A percentile compares a stretch with the other conserved stretches of the same genome.
Conservation (phyloP, 2,113 vertebrate species). For the Rallus limicola region DNA sequence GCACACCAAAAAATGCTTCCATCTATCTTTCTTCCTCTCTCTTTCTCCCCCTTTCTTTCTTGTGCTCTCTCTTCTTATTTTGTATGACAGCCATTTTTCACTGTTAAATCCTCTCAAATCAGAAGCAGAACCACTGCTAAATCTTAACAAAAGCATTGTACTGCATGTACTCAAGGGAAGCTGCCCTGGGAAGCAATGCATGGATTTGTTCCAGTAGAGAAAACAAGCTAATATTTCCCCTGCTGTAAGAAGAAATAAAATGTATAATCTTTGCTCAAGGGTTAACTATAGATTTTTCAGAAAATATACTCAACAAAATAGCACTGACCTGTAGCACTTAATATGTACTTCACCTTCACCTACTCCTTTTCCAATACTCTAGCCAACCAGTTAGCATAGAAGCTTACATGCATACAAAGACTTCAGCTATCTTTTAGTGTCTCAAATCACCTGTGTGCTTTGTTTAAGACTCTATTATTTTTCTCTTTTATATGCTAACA, state of each 20-base stretch:
- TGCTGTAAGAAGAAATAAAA: neutral
- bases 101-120: neutral
- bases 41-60: neutral
- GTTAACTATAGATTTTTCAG: neutral
- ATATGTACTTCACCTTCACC: neutral
- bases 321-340: neutral
- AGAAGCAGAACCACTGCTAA: neutral
- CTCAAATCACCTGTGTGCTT: neutral
- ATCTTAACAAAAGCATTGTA: neutral
- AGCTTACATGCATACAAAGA: neutral
- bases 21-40: neutral
- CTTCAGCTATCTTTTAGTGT: neutral
- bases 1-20: neutral
- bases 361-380: neutral
- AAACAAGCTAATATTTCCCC: neutral
- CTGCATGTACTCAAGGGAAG: neutral
- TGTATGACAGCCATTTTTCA: neutral
- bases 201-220: conserved; percentile 38
- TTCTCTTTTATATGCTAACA: neutral
- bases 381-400: neutral
- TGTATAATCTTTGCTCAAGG: neutral
- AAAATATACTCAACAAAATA: neutral
- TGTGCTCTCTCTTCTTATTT: neutral
- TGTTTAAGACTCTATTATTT: neutral
- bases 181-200: neutral